Conservation (phyloP, 2,888 invertebrate species). For the Ferdinandea cuprea region DNA sequence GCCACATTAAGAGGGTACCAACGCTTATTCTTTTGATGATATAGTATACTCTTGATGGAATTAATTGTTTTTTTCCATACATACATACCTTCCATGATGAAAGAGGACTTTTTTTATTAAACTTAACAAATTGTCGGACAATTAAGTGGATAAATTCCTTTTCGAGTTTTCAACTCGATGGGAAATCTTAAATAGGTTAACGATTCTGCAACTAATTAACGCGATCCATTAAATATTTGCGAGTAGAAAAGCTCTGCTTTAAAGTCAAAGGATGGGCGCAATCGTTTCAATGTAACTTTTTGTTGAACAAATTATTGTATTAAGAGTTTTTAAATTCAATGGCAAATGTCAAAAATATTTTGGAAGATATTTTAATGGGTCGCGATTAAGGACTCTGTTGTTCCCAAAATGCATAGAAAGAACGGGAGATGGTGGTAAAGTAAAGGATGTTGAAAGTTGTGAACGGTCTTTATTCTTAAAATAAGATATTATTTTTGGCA, state of each 20-base stretch:
- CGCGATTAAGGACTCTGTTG: background rate
- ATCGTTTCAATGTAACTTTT: constrained; percentile 2
- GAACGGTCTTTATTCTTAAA: too few relatives aligned
- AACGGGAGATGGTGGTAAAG: too few relatives aligned
- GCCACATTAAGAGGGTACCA: background rate
- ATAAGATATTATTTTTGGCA: too few relatives aligned
- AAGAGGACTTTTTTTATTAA: constrained; percentile 17
- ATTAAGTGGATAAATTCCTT: constrained; percentile 27
- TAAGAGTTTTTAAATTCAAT: constrained; percentile 9
- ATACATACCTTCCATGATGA: background rate
- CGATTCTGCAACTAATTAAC: constrained; percentile 20
- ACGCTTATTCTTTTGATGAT: background rate
- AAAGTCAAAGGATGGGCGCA: background rate
- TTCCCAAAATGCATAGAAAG: too few relatives aligned
- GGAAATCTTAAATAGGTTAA: constrained; percentile 21
- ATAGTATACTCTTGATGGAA: constrained; percentile 8
- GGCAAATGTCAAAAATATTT: background rate
- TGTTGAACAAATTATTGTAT: background rate
- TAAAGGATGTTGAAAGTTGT: too few relatives aligned
- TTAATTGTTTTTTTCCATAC: constrained; percentile 21
- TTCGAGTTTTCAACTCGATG: constrained; percentile 11
- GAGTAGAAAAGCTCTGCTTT: background rate
- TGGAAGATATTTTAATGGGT: background rate
- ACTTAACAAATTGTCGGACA: constrained; percentile 32
- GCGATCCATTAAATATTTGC: constrained; percentile 25